Conservation (phyloP, 2,113 vertebrate species). For the Psittacula cyanocephala region DNA sequence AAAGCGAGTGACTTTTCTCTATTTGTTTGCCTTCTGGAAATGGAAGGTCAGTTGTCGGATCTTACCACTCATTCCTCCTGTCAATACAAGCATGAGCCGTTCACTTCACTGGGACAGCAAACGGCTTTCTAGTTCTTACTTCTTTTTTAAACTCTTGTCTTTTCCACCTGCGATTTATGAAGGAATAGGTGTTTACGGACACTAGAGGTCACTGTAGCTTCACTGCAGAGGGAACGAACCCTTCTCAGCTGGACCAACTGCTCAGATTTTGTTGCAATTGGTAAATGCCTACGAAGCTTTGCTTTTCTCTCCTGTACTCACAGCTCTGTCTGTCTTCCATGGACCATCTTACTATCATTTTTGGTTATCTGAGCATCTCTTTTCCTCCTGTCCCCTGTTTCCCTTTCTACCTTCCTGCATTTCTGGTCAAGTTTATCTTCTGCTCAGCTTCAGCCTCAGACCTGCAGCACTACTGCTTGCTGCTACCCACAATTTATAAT, state of each 20-base stretch:
- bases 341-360: neutral
- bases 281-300: neutral
- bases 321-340: neutral
- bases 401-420: neutral
- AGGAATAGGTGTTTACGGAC: neutral
- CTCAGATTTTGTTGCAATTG: neutral
- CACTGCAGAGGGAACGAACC: neutral
- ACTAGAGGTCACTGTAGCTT: conserved; percentile 61
- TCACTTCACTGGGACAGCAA: neutral
- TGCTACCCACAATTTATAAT: neutral
- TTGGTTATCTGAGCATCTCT: neutral
- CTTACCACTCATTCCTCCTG: neutral
- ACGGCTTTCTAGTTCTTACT: neutral
- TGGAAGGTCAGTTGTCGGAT: neutral
- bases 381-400: neutral
- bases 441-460: neutral
- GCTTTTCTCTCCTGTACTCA: neutral
- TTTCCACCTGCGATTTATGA: neutral
- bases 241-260: neutral
- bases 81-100: rapidly evolving
- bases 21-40: neutral
- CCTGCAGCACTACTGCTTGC: neutral
- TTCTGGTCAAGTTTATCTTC: neutral
- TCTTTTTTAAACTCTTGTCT: neutral
- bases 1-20: neutral